A percentile compares a stretch with the other conserved stretches of the same genome.
Evolutionary conservation across 1,140 invertebrate genomes (phyloP).

Genomic region (Dinoponera quadriceps): DNA sequence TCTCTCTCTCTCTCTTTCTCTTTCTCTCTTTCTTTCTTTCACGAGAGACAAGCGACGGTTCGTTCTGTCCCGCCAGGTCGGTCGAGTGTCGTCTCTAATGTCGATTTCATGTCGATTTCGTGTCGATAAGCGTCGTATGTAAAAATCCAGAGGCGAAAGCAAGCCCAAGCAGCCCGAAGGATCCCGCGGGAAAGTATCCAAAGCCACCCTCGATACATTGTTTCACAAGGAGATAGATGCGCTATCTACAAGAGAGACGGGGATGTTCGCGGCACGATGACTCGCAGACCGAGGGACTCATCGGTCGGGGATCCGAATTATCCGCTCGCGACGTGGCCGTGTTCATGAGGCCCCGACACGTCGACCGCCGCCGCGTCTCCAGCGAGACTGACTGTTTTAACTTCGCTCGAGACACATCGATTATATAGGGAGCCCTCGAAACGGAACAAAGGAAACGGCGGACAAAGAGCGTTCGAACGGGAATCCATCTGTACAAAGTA

Average conservation of each 20-base stretch:
- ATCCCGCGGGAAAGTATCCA: slow-evolving; percentile 64
- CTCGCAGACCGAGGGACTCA: neutral
- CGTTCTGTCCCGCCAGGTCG: neutral
- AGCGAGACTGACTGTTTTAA: slow-evolving; percentile 41
- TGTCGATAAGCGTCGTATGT: slow-evolving; percentile 44
- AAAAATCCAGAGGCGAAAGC: slow-evolving; percentile 64
- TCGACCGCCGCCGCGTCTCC: slow-evolving; percentile 3
- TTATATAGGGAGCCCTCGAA: slow-evolving; percentile 52
- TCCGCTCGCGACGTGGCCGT: slow-evolving; percentile 6
- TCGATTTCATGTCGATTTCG: slow-evolving; percentile 29
- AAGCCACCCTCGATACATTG: slow-evolving; percentile 53
- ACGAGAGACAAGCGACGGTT: neutral
- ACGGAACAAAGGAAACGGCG: slow-evolving; percentile 62
- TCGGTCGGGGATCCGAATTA: slow-evolving; percentile 16
- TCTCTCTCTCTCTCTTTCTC: slow-evolving; percentile 37
- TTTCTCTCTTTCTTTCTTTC: neutral
- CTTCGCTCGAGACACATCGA: slow-evolving; percentile 47
- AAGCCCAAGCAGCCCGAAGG: slow-evolving; percentile 66
- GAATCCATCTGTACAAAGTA: slow-evolving; percentile 55
- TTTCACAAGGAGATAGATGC: slow-evolving; percentile 6
- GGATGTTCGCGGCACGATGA: slow-evolving; percentile 15
- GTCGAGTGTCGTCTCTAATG: neutral
- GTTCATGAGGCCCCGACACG: neutral
- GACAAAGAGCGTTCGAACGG: slow-evolving; percentile 59
- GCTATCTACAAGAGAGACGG: slow-evolving; percentile 34